Evolutionary conservation across 92 coral and sea anemone genomes (phyloP).

Genomic region (Zoanthus sociatus): DNA sequence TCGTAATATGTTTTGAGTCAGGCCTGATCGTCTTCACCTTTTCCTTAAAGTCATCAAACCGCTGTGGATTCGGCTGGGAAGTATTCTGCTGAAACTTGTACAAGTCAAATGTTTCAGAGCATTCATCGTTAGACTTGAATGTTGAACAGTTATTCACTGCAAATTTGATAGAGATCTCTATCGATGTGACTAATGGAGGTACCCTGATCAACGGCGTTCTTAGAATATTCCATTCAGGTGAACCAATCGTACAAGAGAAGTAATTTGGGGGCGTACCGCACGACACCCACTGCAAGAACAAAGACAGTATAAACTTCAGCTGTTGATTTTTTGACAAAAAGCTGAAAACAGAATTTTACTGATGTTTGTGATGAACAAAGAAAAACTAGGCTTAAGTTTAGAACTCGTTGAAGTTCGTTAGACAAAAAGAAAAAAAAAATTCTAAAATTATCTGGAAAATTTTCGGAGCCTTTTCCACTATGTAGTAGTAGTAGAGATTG

Average conservation of each 20-base stretch:
- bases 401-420: too few relatives aligned
- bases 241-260: background rate
- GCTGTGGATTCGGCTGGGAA: background rate
- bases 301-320: background rate
- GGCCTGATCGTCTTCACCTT: constrained; percentile 4
- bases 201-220: background rate
- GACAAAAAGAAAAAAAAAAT: too few relatives aligned
- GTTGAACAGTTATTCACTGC: background rate
- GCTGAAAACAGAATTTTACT: too few relatives aligned
- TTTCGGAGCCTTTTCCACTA: too few relatives aligned
- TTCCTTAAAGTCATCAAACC: background rate
- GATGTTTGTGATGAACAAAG: too few relatives aligned
- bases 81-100: constrained; percentile 5
- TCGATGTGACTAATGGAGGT: background rate
- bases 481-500: too few relatives aligned
- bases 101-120: constrained; percentile 5
- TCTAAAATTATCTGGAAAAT: too few relatives aligned
- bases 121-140: background rate
- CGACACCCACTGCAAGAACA: background rate
- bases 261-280: background rate
- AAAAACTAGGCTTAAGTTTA: too few relatives aligned
- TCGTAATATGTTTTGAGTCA: background rate
- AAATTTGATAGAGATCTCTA: background rate
- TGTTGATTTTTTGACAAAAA: too few relatives aligned
- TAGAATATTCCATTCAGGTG: background rate